These are phyloP conservation scores for Equus quagga DNA, from an alignment of 2,113 vertebrate species.

Conservation along the genomic window DNA sequence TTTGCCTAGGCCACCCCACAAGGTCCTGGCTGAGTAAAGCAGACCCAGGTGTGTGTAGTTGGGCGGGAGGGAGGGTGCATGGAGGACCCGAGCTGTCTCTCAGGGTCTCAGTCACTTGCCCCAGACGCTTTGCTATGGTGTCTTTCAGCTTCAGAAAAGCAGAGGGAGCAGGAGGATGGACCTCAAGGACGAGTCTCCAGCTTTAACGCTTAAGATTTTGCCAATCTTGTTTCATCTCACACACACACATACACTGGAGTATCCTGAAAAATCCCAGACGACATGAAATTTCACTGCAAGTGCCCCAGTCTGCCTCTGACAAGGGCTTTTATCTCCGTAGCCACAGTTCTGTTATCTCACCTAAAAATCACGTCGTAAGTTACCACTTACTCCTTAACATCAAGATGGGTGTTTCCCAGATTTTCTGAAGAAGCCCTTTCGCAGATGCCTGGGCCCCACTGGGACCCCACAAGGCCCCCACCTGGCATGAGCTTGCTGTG, in stretches of 20 bases:
- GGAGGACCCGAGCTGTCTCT: neutral
- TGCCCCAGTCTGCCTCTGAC: too few relatives aligned
- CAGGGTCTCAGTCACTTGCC: neutral
- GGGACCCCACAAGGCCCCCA: neutral
- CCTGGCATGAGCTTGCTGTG: neutral
- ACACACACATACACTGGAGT: neutral
- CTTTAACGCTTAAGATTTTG: neutral
- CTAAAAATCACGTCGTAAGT: neutral
- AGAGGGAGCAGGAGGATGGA: fast-evolving
- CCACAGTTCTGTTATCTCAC: neutral
- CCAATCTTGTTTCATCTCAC: neutral
- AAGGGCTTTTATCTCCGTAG: neutral
- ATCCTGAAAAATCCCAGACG: neutral
- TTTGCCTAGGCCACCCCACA: neutral
- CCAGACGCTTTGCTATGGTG: fast-evolving
- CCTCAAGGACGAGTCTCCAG: fast-evolving
- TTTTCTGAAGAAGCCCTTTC: too few relatives aligned
- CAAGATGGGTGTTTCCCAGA: fast-evolving
- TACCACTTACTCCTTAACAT: neutral
- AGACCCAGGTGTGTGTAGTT: fast-evolving
- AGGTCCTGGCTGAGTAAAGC: neutral
- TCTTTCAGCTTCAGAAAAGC: neutral
- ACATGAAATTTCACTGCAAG: neutral
- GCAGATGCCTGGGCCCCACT: neutral
- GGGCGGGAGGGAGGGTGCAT: neutral